These are phyloP conservation scores for Saccostrea glomerata DNA, from an alignment of 1,140 invertebrate genomes.

Conservation along the genomic window DNA sequence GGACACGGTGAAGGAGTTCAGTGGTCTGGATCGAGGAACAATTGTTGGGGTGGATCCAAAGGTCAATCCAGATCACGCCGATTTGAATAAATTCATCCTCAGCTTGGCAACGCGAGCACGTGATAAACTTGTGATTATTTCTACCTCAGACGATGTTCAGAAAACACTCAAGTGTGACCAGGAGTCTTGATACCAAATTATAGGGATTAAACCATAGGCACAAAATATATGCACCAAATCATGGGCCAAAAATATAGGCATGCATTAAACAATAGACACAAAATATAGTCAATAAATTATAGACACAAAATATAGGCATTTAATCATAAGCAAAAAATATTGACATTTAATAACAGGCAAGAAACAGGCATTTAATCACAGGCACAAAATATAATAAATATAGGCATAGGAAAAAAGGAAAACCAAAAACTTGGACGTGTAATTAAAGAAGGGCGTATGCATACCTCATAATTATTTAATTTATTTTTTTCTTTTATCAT, in stretches of 20 bases:
- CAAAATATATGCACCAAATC: background rate
- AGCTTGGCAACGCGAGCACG: conserved; percentile 70
- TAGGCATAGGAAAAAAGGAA: no score
- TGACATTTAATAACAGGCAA: no score
- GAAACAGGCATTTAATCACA: no score
- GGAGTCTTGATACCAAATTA: background rate
- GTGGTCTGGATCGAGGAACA: conserved; percentile 68
- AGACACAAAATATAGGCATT: background rate
- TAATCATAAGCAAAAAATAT: no score
- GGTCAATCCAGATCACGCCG: conserved; percentile 68
- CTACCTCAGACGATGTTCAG: conserved; percentile 64
- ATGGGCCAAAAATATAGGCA: no score
- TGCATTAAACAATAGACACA: no score
- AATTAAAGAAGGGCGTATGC: no score
- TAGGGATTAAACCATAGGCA: background rate
- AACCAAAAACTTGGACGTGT: no score
- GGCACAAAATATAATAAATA: no score
- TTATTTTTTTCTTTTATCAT: no score
- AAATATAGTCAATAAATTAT: no score
- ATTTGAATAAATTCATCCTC: conserved; percentile 69
- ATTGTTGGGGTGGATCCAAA: conserved; percentile 71
- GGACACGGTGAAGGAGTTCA: conserved; percentile 70
- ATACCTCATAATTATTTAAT: no score
- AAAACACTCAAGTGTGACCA: background rate
- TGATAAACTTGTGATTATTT: conserved; percentile 72